Base-by-base conservation (phyloP, 2,888 invertebrate species). In the Sesia bembeciformis region DNA sequence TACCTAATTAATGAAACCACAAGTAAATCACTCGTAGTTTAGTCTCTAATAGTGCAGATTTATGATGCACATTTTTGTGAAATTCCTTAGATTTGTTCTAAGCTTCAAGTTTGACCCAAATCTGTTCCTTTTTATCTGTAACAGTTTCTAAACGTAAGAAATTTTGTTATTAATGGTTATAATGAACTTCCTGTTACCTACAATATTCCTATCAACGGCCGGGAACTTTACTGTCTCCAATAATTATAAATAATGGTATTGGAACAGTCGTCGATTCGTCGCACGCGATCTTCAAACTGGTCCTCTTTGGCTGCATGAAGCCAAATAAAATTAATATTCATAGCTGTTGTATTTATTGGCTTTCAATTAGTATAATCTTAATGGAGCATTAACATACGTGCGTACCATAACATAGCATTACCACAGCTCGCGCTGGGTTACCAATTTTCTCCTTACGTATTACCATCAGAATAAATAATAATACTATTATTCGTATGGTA, bases 331-430 rank as follows among this genome's bases (percentile, higher is more conserved):
- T 89, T 86, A 86, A 84, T 86, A 89, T 87, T 89, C 89, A 89
- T 89, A 87, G 88, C 83, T 75, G 85, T 85, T 86, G 85, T 89
- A 89, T 89, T 89, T 89, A 89, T 88, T 89, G 89, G 86, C 88
- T 87, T 89, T 89, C 89, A 89, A 89, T 89, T 89, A 89, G 89
- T 85, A 81, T 89, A 87, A 89, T 89, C 89, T 86, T 88, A 87
- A 89, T 89, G 86, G 88, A 82, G 85, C 84, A 87, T 88, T 89
- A 87, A 84, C 84, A 86, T 85, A 87, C 77, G 81, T 78, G 81
- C 81, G 78, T 78, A 78, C 80, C 82, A 86, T n/a, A n/a, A n/a
- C n/a, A n/a, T 82, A 78, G 73, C 74, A 74, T 78, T 75, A 76
- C 76, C 78, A 76, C 74, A 70, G 70, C 72, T 8, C 46, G n/a